Evolutionary conservation across 2,113 vertebrate species (phyloP), one percentile per base, ranked within the genome.

Genomic region (Macaca mulatta): DNA sequence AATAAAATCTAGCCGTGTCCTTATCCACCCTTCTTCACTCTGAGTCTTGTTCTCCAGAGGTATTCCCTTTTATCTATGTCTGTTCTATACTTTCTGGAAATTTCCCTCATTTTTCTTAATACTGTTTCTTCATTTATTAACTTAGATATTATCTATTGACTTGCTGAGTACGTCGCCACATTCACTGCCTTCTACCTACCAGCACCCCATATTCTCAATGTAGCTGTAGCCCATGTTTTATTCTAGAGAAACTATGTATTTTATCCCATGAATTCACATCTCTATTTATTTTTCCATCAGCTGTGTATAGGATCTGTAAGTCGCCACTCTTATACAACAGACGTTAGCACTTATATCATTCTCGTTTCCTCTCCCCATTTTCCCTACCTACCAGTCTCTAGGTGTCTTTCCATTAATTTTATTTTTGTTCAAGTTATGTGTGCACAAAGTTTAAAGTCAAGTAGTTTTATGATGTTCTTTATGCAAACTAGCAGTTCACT

Each of bases 131-230:
- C 30, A 88, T 84, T 45, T 84, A 22, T 45, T 80, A 83, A 38
- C 12, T 72, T 69, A 90, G 22, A 50, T 38, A 52, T 18, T 79
- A 74, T 50, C 61, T 78, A 27, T 61, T 69, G 17, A 61, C 32
- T 45, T n/a, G 18, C 61, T 64, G 14, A 43, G 25, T 3, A 64
- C 22, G 40, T 38, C 32, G 4, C 17, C 18, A 8, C 5, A 4
- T 10, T 27, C 3, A 38, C 5, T 7, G 40, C 10, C 17, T 61
- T 85, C 55, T 30, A 4, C 30, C 52, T 45, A 23, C 14, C 25
- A 27, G 25, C 43, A 48, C 5, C 4, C 20, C 20, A 1, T 6
- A 40, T 25, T 61, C 38, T 52, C 32, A 22, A 7, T 2, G 0
- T 75, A 9, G 8, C 14, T 17, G 13, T 7, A 61, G 7, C 2